phyloP scores from a whole-genome alignment of 2,888 invertebrate species.

The Tubiluchus corallicola region DNA sequence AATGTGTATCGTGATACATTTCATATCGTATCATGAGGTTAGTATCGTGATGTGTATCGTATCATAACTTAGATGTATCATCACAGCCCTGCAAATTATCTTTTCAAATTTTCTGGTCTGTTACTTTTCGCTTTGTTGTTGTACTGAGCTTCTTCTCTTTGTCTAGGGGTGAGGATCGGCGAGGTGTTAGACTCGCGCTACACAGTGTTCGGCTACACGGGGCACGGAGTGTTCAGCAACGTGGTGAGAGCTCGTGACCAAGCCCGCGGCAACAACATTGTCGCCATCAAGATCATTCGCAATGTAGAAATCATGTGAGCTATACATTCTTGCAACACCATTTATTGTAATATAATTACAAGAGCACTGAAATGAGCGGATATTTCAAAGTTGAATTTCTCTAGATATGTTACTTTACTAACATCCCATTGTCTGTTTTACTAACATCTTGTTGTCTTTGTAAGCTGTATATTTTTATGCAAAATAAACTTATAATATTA shows the following conservation, averaged over 20 bases:
- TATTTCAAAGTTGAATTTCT: too few relatives aligned
- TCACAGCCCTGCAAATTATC: not conserved
- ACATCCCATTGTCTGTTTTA: too few relatives aligned
- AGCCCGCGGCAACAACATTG: conserved; percentile 64
- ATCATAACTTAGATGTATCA: too few relatives aligned
- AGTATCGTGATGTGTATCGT: conserved; percentile 9
- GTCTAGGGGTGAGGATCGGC: conserved; percentile 63
- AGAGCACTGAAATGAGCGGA: too few relatives aligned
- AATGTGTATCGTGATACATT: too few relatives aligned
- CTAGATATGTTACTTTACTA: too few relatives aligned
- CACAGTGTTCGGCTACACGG: conserved; percentile 89
- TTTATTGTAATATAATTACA: too few relatives aligned
- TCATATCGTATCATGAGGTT: conserved; percentile 2
- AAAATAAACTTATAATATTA: too few relatives aligned
- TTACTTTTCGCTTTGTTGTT: not conserved
- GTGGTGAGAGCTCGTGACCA: conserved; percentile 84
- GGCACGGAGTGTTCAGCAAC: conserved; percentile 95
- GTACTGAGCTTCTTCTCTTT: conserved; percentile 1
- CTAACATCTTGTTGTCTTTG: too few relatives aligned
- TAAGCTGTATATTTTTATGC: too few relatives aligned
- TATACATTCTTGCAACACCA: too few relatives aligned
- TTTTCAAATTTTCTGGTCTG: conserved; percentile 1
- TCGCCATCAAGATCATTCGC: conserved; percentile 93
- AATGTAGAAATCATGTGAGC: conserved; percentile 96
- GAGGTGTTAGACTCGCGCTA: conserved; percentile 80